Evolutionary conservation across 2,888 invertebrate genomes (phyloP), one percentile per base, ranked within the genome.

Genomic region (Drosophila testacea): DNA sequence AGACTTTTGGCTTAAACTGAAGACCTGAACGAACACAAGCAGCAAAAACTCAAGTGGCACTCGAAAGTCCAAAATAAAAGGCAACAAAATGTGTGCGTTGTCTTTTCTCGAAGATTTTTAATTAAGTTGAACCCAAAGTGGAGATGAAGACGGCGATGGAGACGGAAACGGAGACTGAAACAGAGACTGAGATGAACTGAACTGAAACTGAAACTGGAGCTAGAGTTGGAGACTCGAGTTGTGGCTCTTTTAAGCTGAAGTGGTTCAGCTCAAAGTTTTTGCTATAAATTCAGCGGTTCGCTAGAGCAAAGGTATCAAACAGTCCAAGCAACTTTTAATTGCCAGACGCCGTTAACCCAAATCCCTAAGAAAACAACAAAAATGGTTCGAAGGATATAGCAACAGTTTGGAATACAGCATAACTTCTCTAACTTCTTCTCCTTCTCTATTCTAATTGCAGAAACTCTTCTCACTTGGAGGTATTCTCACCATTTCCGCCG

Each of bases 391-490:
- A 57, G 63, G 48, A 63, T 62, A 9, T 4, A 5, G 10, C 16
- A 50, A 50, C 50, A 36, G 11, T 50, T 27, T 16, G 46, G 41
- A 34, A 16, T 10, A 27, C 6, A 52, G 57, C 60, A 69, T 70
- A 55, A 50, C 27, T 13, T 11, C 0, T 34, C 13, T 7, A 34
- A 7, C 22, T 10, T 16, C 16, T 13, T 5, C 7, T n/a, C 5
- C 6, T 27, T 46, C 11, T 46, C 2, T 16, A 30, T 5, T 48
- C 57, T 22, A 28, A 4, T 56, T 65, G 4, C 56, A 91, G 91
- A 91, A 88, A 88, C 61, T 87, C 76, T 85, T 86, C 65, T 69
- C 90, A 51, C 76, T 90, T 44, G 69, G 73, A 67, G 68, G 78
- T 62, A 67, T 85, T 10, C 71, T 89, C 44, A 78, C 91, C 56